Evolutionary conservation across 2,888 invertebrate genomes (phyloP).

Genomic region (Nomada lathburiana): DNA sequence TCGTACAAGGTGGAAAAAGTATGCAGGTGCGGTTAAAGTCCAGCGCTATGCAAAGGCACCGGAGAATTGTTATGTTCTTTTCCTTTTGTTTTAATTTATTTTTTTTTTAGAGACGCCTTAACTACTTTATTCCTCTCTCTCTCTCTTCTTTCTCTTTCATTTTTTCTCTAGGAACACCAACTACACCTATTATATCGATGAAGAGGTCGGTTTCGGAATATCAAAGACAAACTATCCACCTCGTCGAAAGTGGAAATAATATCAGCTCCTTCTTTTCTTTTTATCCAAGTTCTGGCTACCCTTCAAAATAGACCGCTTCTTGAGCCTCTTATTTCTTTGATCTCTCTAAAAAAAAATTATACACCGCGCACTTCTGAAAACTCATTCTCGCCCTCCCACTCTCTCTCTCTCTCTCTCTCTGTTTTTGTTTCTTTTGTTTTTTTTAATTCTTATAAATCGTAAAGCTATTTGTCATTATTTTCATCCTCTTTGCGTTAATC

Average conservation of each 20-base stretch:
- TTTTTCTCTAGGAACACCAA: constrained; percentile 70
- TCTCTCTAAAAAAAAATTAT: constrained; percentile 54
- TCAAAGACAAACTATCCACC: constrained; percentile 52
- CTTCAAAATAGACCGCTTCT: constrained; percentile 70
- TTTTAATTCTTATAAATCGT: constrained; percentile 66
- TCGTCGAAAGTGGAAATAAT: constrained; percentile 63
- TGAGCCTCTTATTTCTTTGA: constrained; percentile 70
- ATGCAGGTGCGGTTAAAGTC: constrained; percentile 70
- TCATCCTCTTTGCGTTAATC: constrained; percentile 42
- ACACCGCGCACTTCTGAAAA: constrained; percentile 66
- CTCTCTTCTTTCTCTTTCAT: constrained; percentile 40
- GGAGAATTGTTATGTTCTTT: constrained; percentile 70
- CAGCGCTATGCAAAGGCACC: constrained; percentile 78
- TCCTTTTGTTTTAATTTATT: constrained; percentile 53
- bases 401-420: constrained; percentile 16
- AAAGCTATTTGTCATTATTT: constrained; percentile 74
- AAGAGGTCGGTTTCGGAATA: constrained; percentile 49
- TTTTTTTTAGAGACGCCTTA: constrained; percentile 61
- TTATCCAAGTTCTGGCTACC: constrained; percentile 50
- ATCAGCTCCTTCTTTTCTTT: constrained; percentile 52
- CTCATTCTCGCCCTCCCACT: constrained; percentile 30
- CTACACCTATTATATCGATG: constrained; percentile 66
- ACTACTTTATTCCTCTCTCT: constrained; percentile 56
- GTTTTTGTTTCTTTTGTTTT: constrained; percentile 13
- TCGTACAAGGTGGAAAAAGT: constrained; percentile 57